These are phyloP conservation scores for Boleophthalmus pectinirostris DNA, from an alignment of 2,113 vertebrate genomes.

Conservation along the genomic window DNA sequence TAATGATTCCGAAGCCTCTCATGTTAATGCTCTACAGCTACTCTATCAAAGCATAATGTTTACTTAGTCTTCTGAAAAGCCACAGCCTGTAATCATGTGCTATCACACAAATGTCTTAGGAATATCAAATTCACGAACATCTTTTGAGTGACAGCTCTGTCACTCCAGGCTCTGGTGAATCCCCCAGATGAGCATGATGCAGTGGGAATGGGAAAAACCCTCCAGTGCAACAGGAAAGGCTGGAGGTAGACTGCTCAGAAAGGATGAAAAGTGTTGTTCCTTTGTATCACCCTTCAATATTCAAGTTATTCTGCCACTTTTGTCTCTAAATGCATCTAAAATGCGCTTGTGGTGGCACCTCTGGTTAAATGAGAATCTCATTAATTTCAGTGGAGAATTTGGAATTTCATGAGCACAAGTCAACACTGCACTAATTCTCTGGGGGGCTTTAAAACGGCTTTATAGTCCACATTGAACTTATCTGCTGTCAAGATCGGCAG, in stretches of 20 bases:
- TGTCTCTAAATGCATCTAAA: too few species aligned
- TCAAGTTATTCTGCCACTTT: too few species aligned
- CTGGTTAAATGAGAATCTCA: too few species aligned
- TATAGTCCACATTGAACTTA: too few species aligned
- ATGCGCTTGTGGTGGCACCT: too few species aligned
- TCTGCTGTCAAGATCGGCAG: too few species aligned
- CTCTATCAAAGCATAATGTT: not conserved
- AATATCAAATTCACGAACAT: not conserved
- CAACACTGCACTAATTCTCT: too few species aligned
- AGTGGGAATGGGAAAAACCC: constrained; percentile 38
- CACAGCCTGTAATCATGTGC: not conserved
- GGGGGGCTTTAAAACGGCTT: too few species aligned
- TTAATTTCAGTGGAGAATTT: too few species aligned
- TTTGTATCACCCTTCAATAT: not conserved
- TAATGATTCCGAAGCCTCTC: not conserved
- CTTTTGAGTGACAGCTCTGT: constrained; percentile 11
- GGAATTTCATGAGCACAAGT: too few species aligned
- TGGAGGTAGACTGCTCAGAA: constrained; percentile 21
- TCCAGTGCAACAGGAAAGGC: constrained; percentile 15
- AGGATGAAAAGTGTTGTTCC: not conserved
- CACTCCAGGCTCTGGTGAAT: constrained; percentile 11
- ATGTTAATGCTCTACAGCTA: not conserved
- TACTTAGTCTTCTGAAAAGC: not conserved
- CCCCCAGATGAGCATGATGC: constrained; percentile 25
- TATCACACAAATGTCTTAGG: not conserved